Base-by-base conservation (phyloP, 2,888 invertebrate genomes). In the Ophion costatus region DNA sequence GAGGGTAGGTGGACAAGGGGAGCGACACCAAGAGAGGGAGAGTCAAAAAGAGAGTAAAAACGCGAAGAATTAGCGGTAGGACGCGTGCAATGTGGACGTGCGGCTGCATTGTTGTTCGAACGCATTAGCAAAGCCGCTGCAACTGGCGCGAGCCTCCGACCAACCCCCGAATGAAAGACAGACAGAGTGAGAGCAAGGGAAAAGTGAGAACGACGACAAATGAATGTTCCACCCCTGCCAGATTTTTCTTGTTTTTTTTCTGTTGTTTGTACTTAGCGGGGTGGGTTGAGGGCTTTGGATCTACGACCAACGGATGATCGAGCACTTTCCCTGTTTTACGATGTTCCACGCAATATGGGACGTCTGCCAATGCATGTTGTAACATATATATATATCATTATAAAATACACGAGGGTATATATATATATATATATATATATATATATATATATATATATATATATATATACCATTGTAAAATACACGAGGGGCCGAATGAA, bases 21-120 rank as follows among this genome's bases (percentile, higher is more conserved):
- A 45, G 59, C 71, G 81, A 85, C 67, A 86, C 38, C 33, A 22
- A 75, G 64, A 75, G 51, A 29, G 24, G n/a, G 61, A 74, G 59
- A 67, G 77, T 67, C 57, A 14, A 20, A 70, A 20, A 71, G 78
- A 83, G 87, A 88, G 84, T 85, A 88, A 90, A 90, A 88, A 88
- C 78, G 85, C 89, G 86, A 90, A 90, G 92, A 93, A 92, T 92
- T 92, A 91, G 93, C 90, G 92, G 92, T 90, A 87, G 90, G 91
- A 91, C 92, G 92, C 91, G 92, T 92, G 92, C 92, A 91, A 90
- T 88, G 90, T 89, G 90, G 90, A 91, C 89, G 88, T 87, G 85
- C 66, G 67, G 88, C 80, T 80, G 91, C 90, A 93, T 93, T 92
- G 93, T 92, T 92, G 91, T 90, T 90, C 89, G 87, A 90, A 90